Conservation (phyloP, 2,113 vertebrate genomes). For the Phyllostomus discolor region DNA sequence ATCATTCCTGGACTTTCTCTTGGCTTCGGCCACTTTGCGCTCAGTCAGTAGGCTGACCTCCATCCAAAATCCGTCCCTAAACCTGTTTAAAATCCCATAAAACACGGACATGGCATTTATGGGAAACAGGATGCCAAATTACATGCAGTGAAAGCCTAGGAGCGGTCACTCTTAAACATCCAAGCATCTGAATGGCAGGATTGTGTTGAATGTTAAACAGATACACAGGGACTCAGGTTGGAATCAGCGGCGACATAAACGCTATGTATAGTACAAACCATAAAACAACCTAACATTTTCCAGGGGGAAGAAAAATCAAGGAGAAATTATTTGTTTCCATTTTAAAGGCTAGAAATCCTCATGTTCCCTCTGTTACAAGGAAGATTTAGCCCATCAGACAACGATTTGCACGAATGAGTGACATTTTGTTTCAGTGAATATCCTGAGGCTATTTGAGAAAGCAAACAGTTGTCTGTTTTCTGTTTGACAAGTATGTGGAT, state of each 20-base stretch:
- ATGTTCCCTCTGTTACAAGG: neutral
- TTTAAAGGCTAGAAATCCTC: neutral
- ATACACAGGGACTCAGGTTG: neutral
- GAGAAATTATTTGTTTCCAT: neutral
- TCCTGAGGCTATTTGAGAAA: neutral
- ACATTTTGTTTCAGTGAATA: no score
- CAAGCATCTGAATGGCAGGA: neutral
- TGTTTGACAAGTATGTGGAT: neutral
- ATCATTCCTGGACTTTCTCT: slow-evolving; percentile 31
- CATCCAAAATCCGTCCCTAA: slow-evolving; percentile 10
- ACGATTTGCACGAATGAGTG: neutral
- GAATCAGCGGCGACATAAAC: neutral
- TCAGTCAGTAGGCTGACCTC: slow-evolving; percentile 23
- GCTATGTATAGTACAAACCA: fast-evolving
- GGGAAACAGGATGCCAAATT: neutral
- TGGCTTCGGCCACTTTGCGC: neutral
- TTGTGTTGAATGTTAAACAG: neutral
- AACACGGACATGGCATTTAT: neutral
- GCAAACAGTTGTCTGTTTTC: neutral
- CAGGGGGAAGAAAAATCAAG: neutral
- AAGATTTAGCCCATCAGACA: no score
- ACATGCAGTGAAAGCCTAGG: neutral
- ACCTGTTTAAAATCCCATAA: slow-evolving; percentile 44
- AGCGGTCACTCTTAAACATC: neutral
- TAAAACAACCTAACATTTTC: neutral